Evolutionary conservation across 2,888 invertebrate genomes (phyloP), one percentile per base, ranked within the genome.

Genomic region (Chorisops tibialis): DNA sequence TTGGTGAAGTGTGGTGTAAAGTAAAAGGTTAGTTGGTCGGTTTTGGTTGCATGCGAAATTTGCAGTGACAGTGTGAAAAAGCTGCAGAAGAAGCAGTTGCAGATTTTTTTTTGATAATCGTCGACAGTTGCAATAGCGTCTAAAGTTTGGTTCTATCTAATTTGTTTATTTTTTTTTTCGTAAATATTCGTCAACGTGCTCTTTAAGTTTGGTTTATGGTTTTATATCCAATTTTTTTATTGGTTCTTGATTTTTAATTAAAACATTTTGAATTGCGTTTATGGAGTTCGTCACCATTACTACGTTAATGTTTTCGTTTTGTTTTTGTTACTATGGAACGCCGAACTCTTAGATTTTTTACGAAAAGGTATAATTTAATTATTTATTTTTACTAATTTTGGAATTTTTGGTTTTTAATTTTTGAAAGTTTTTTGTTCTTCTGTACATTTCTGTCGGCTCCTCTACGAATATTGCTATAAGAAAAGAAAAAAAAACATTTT

Each of bases 291-390:
- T 43, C 24, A 24, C 9, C 24, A 41, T 54, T 45, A 22, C 43
- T 56, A n/a, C 43, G 56, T 50, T 50, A 14, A 43, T 30, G 43
- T 65, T 65, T 68, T 68, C 18, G 43, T 65, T 65, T 68, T 68
- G 45, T 65, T 67, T 67, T 67, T 59, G 63, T 83, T 84, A 85
- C 82, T 83, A 87, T 87, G 87, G 87, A 87, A 85, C 86, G 87
- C 83, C 85, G 87, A 83, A 85, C 85, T 83, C 86, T 84, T 83
- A 87, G 86, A 83, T 87, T 87, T 84, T 87, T 85, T 85, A 86
- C 87, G 79, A 87, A 87, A 86, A 87, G 87, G 87, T 87, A 86
- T 85, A 86, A 84, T 82, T 77, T 74, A 71, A 80, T 79, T 79
- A 79, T 74, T 79, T 80, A 78, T 68, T 80, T 79, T 80, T 79